Percentiles rank a stretch among this genome's conserved stretches.
These are phyloP conservation scores for Okapia johnstoni DNA, from an alignment of 2,113 vertebrate species.

Conservation along the genomic window DNA sequence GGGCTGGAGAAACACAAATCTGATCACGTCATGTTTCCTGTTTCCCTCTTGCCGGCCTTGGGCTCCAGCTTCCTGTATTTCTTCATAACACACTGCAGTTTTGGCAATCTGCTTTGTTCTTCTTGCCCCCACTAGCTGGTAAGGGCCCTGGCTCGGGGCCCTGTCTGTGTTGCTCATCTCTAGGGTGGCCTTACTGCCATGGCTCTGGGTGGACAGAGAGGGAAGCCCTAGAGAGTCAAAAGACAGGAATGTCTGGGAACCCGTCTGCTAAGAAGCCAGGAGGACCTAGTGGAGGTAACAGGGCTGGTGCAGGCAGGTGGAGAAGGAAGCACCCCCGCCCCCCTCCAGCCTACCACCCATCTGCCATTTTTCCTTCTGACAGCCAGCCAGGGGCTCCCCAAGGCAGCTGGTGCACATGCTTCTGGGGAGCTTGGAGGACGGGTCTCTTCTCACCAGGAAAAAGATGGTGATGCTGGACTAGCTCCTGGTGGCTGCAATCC, in stretches of 20 bases:
- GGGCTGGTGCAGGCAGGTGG: not conserved
- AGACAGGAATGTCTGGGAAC: not conserved
- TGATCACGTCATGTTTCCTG: rapidly evolving
- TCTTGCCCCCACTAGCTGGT: not conserved
- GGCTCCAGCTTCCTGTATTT: not conserved
- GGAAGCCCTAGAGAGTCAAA: not conserved
- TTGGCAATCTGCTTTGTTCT: not conserved
- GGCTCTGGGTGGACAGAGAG: not conserved
- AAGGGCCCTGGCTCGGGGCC: not conserved
- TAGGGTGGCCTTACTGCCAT: rapidly evolving
- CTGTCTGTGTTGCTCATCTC: not conserved
- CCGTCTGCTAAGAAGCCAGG: not conserved
- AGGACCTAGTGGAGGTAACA: not conserved
- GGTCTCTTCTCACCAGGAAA: not conserved
- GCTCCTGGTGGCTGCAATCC: not conserved
- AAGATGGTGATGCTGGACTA: not conserved
- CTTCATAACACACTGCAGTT: not conserved
- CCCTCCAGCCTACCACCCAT: not conserved
- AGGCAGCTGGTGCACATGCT: not conserved
- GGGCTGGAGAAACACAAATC: not conserved
- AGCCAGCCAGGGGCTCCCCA: not conserved
- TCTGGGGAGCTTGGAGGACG: not conserved
- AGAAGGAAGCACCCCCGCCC: not conserved
- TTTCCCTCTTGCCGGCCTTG: rapidly evolving
- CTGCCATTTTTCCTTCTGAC: not conserved